Evolutionary conservation across 2,888 invertebrate species (phyloP).

Genomic region (Orthosia gothica): DNA sequence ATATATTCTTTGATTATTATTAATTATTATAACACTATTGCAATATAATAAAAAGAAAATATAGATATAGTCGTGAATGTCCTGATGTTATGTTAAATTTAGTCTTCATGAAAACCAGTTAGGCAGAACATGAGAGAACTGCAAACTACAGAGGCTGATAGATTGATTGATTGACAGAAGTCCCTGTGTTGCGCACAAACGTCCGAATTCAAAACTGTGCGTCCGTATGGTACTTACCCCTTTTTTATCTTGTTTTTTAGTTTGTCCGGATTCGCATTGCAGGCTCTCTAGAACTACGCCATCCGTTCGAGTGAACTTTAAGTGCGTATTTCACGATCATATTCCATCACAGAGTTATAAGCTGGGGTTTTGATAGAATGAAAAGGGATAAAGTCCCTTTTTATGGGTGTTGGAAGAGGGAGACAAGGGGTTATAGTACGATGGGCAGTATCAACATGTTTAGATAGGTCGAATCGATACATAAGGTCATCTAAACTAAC

Average conservation of each 20-base stretch:
- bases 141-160: background rate
- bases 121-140: background rate
- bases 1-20: background rate
- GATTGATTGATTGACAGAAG: slow-evolving; percentile 43
- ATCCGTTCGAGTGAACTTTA: slow-evolving; percentile 17
- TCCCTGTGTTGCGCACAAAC: slow-evolving; percentile 31
- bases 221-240: background rate
- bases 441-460: background rate
- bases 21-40: too few relatives aligned
- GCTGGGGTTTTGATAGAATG: slow-evolving; percentile 15
- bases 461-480: background rate
- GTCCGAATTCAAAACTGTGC: slow-evolving; percentile 12
- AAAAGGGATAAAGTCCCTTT: slow-evolving; percentile 9
- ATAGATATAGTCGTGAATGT: too few relatives aligned
- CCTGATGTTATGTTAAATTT: background rate
- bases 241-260: background rate
- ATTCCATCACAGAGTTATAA: slow-evolving; percentile 4
- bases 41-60: too few relatives aligned
- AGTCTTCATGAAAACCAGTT: background rate
- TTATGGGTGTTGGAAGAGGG: slow-evolving; percentile 2
- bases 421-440: background rate
- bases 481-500: too few relatives aligned
- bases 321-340: slow-evolving; percentile 22
- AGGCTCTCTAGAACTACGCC: slow-evolving; percentile 7
- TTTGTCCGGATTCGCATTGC: slow-evolving; percentile 22